These are phyloP conservation scores for Phragmatobia fuliginosa DNA, from an alignment of 2,888 invertebrate genomes.

Conservation along the genomic window DNA sequence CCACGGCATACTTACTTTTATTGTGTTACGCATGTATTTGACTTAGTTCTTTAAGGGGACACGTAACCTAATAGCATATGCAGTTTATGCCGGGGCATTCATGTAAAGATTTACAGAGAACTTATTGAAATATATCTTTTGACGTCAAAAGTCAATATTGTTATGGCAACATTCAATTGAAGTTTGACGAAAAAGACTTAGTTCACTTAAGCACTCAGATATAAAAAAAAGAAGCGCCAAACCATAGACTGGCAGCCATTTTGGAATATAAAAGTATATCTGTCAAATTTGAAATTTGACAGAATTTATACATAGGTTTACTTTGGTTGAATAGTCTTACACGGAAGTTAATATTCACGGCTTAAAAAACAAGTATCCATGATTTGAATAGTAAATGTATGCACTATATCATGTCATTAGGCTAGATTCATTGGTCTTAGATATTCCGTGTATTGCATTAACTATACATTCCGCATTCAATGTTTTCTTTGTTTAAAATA, in stretches of 20 bases:
- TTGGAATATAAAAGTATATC: not conserved
- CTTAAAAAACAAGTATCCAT: constrained; percentile 15
- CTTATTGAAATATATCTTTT: not conserved
- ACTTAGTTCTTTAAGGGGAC: not conserved
- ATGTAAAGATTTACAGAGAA: not conserved
- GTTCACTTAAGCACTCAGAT: no score
- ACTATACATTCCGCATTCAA: constrained; percentile 32
- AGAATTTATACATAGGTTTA: not conserved
- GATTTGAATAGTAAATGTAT: constrained; percentile 28
- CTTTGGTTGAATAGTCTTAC: not conserved
- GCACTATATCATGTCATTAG: constrained; percentile 43
- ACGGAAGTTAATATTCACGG: constrained; percentile 6
- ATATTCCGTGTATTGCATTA: constrained; percentile 36
- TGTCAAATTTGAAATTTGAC: not conserved
- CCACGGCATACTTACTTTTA: constrained; percentile 16
- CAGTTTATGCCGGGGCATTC: not conserved
- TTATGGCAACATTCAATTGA: not conserved
- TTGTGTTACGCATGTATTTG: constrained; percentile 19
- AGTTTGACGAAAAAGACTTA: not conserved
- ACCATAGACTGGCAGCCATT: not conserved
- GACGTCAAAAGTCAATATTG: not conserved
- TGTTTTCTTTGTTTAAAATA: constrained; percentile 10
- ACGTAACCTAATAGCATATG: not conserved
- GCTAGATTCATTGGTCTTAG: constrained; percentile 33
- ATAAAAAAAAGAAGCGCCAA: not conserved